Base-by-base conservation (phyloP, 2,888 invertebrate genomes). In the Laothoe populi region DNA sequence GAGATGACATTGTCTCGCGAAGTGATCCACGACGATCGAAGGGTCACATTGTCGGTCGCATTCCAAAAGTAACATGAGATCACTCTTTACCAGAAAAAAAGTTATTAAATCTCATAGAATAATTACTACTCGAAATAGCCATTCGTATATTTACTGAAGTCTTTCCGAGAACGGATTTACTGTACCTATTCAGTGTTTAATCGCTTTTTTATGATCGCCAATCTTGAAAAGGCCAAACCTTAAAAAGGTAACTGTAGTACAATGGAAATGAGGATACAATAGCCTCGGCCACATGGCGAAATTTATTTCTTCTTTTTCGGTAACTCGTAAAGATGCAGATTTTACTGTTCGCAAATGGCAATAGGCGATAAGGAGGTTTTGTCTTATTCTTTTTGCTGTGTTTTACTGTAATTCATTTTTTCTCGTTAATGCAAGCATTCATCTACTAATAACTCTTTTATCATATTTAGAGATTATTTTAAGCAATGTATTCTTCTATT, bases 221-320 rank as follows among this genome's bases (percentile, higher is more conserved):
- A 83, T 85, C 79, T 82, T 82, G 74, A 82, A 84, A 83, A 80
- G 75, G 82, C 79, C 78, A 86, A 84, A 81, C 72, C 77, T 82
- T 86, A 81, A 87, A 87, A 86, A 84, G 83, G 84, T 79, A 81
- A 77, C 70, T 66, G 68, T 70, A 82, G 77, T 74, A 90, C 91
- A 91, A 91, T 91, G 83, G 87, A 61, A 66, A 67, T 69, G 74
- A 69, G 80, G 78, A 84, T 73, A 92, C 92, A 92, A 92, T 92
- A 77, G 88, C 74, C 65, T 62, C 74, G 79, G 82, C 88, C 88
- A 90, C 84, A 87, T 88, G 89, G 86, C 74, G 74, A 74, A 81
- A 77, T 76, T 73, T 67, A 74, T 79, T 53, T 80, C 76, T 83
- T 85, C 78, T 81, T 87, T 86, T 86, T 86, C 72, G 74, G 77